phyloP scores from a whole-genome alignment of 2,888 invertebrate genomes.

The Cactoblastis cactorum region DNA sequence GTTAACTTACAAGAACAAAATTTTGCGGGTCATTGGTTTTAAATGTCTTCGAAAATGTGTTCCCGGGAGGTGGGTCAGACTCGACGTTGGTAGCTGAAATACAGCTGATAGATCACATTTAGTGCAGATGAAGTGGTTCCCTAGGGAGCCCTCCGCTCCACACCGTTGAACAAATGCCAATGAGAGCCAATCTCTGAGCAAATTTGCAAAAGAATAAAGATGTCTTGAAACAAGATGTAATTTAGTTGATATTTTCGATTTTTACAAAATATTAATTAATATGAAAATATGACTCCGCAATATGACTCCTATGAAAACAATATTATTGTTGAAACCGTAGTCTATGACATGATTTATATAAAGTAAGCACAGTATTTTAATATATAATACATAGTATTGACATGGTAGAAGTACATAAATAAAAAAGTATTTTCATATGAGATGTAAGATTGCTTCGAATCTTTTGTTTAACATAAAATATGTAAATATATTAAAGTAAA shows the following conservation, averaged over 20 bases:
- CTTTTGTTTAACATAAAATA: no score
- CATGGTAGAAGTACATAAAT: no score
- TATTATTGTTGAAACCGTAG: no score
- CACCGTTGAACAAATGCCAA: conserved; percentile 70
- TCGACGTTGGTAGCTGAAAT: conserved; percentile 52
- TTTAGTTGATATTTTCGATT: not conserved
- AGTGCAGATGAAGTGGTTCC: conserved; percentile 69
- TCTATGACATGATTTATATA: no score
- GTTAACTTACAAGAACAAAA: not conserved
- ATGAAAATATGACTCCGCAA: no score
- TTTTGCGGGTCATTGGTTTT: conserved; percentile 27
- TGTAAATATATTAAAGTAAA: no score
- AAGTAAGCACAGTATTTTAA: no score
- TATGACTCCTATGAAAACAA: no score
- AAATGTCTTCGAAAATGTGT: conserved; percentile 42
- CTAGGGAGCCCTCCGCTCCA: conserved; percentile 64
- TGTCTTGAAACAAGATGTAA: conserved; percentile 6
- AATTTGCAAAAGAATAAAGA: conserved; percentile 35
- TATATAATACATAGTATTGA: no score
- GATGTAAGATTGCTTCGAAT: no score
- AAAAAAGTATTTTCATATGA: no score
- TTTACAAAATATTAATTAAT: no score
- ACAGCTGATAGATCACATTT: conserved; percentile 69
- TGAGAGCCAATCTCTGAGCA: conserved; percentile 52
- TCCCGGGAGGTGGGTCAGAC: conserved; percentile 56